phyloP scores from a whole-genome alignment of 2,888 invertebrate genomes.

The Hirtodrosophila confusa region DNA sequence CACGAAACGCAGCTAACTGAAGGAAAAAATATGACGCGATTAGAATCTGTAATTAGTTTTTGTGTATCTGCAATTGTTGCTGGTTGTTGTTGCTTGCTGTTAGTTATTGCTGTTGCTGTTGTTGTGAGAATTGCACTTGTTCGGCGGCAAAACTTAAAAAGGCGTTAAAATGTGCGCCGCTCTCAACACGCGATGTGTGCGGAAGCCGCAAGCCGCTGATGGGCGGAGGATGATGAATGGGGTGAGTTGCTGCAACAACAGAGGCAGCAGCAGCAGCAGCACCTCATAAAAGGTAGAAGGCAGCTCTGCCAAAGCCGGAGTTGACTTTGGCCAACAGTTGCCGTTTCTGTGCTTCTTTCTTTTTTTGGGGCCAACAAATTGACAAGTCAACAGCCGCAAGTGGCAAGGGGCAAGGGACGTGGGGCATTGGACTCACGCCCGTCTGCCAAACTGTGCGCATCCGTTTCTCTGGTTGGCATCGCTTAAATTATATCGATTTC shows the following conservation, averaged over 20 bases:
- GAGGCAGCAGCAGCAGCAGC: slow-evolving; percentile 23
- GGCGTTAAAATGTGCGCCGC: slow-evolving; percentile 79
- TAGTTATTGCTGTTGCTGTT: slow-evolving; percentile 30
- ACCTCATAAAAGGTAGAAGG: slow-evolving; percentile 40
- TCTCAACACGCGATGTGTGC: slow-evolving; percentile 69
- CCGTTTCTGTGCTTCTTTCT: slow-evolving; percentile 15
- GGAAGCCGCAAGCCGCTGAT: slow-evolving; percentile 49
- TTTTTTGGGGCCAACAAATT: slow-evolving; percentile 32
- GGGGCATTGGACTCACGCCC: no score
- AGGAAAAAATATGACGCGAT: slow-evolving; percentile 79
- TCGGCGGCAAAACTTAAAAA: slow-evolving; percentile 79
- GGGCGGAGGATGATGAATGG: slow-evolving; percentile 56
- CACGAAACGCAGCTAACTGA: slow-evolving; percentile 68
- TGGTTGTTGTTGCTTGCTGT: slow-evolving; percentile 28
- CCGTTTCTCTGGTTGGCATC: slow-evolving; percentile 66
- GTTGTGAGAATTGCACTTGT: slow-evolving; percentile 75
- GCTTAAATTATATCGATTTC: slow-evolving; percentile 82
- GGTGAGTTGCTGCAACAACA: slow-evolving; percentile 14
- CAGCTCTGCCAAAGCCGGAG: slow-evolving; percentile 44
- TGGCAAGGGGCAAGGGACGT: not conserved
- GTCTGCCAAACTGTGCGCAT: slow-evolving; percentile 48
- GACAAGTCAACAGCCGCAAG: slow-evolving; percentile 46
- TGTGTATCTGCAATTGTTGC: slow-evolving; percentile 80
- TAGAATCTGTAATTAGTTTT: slow-evolving; percentile 82
- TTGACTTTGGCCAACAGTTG: slow-evolving; percentile 56